Evolutionary conservation across 2,113 vertebrate genomes (phyloP), one percentile per base, ranked within the genome.

Genomic region (Bos javanicus): DNA sequence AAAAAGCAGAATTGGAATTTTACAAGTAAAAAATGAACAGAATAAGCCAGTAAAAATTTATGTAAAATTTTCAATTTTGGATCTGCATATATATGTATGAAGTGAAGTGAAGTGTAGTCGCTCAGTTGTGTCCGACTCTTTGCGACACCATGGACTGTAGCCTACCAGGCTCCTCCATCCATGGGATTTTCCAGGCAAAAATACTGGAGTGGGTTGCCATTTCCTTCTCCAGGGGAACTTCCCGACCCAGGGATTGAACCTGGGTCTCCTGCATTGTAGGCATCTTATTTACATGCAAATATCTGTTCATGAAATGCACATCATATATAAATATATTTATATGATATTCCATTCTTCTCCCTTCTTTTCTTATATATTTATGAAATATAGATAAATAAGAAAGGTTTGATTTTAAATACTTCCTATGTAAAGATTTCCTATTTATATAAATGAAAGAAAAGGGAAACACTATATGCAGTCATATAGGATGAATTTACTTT

Each of bases 151-250:
- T 30, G 13, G 26, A 62, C 28, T 30, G 59, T 30, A 62, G 59
- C 28, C 59, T 62, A 15, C 59, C 0, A 14, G 60, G 28, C 13
- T 15, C 60, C 60, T 30, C 6, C 0, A 0, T 62, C 2, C 60
- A 7, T 30, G 28, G 60, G 7, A 62, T 62, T 30, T 30, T 62
- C 2, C 60, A 62, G 60, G 60, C 28, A 62, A 30, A 28, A 62
- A 30, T 15, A 62, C 1, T 15, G 60, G 28, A 62, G 14, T 62
- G 13, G 60, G 13, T 62, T 62, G 28, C 2, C 28, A 62, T 30
- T 62, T 30, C 2, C 15, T 62, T 62, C 59, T 62, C 28, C 26
- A 60, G 59, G 26, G 12, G 2, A 60, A 28, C 11, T 60, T 60
- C 26, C 12, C 26, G 5, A 60, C 59, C 26, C 26, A 60, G 59